Evolutionary conservation across 2,113 vertebrate genomes (phyloP).

Genomic region (Dromaius novaehollandiae): DNA sequence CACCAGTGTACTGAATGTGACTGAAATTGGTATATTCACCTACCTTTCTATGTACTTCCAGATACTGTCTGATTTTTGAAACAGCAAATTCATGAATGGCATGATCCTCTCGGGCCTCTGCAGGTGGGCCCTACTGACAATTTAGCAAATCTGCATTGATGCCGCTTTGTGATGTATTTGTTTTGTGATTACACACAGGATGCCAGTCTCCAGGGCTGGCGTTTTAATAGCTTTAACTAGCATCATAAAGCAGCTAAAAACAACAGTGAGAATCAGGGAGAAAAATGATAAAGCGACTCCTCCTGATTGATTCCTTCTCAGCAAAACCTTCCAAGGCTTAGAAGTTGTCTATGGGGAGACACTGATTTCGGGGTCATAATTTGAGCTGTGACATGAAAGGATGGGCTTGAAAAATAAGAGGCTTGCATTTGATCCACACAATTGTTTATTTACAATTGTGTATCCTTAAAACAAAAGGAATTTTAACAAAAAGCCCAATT

Average conservation of each 20-base stretch:
- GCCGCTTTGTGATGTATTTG: not conserved
- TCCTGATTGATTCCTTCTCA: not conserved
- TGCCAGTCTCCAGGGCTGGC: not conserved
- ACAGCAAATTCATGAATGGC: not conserved
- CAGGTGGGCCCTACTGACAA: not conserved
- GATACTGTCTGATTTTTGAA: not conserved
- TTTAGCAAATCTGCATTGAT: not conserved
- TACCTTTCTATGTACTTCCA: not conserved
- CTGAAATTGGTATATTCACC: not conserved
- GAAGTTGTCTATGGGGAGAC: not conserved
- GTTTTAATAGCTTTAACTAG: not conserved
- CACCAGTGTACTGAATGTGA: not conserved
- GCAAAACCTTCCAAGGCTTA: not conserved
- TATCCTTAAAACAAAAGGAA: not conserved
- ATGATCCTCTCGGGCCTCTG: not conserved
- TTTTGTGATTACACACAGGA: not conserved
- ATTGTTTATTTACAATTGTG: not conserved
- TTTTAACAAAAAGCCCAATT: not conserved
- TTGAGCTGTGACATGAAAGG: not conserved
- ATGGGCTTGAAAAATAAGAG: not conserved
- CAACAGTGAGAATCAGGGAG: not conserved
- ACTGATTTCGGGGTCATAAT: not conserved
- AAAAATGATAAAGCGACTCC: not conserved
- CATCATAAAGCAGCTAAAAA: not conserved
- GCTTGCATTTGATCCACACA: fast-evolving